These are phyloP conservation scores for Nibea coibor DNA, from an alignment of 2,113 vertebrate species.

Conservation along the genomic window DNA sequence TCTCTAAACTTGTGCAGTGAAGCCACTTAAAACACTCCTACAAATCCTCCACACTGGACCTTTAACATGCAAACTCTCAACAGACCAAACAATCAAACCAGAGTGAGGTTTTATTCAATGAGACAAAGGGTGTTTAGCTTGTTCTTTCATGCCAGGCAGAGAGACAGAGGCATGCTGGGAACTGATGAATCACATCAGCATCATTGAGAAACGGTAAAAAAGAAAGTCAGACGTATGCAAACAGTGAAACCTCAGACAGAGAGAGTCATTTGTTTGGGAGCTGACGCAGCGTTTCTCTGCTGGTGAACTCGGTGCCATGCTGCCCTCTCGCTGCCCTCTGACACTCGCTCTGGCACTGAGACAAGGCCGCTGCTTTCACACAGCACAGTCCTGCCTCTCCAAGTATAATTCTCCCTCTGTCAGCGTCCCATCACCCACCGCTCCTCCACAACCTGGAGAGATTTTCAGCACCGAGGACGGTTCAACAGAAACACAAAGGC, in stretches of 20 bases:
- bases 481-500: constrained; percentile 9
- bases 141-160: constrained; percentile 12
- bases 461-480: neutral
- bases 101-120: neutral
- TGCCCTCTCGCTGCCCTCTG: constrained; percentile 40
- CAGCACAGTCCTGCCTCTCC: neutral
- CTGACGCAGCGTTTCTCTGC: constrained; percentile 62
- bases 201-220: constrained; percentile 45
- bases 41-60: too few relatives aligned
- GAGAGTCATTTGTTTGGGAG: constrained; percentile 47
- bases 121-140: constrained; percentile 15
- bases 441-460: constrained; percentile 9
- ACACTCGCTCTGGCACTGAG: constrained; percentile 40
- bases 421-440: neutral
- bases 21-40: too few relatives aligned
- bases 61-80: neutral
- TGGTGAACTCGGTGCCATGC: constrained; percentile 71
- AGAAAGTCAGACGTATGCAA: constrained; percentile 40
- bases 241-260: constrained; percentile 60
- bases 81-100: neutral
- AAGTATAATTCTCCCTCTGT: constrained; percentile 6
- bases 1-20: too few relatives aligned
- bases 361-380: constrained; percentile 49
- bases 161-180: constrained; percentile 27
- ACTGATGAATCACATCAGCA: constrained; percentile 69